phyloP scores from a whole-genome alignment of 2,113 vertebrate genomes.

The Chaetura pelagica region DNA sequence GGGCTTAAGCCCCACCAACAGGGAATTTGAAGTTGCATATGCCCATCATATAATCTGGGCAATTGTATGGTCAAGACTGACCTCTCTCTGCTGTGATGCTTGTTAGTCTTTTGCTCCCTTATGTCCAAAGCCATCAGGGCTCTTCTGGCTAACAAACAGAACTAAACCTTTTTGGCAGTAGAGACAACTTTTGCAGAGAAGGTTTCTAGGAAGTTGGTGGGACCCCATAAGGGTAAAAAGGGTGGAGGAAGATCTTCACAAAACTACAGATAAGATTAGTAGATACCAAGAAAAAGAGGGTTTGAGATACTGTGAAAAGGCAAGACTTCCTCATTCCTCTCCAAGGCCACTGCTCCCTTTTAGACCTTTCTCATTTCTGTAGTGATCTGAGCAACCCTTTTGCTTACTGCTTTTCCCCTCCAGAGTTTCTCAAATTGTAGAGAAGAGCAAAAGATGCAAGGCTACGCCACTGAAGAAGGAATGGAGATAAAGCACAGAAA shows the following conservation, averaged over 20 bases:
- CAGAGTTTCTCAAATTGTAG: neutral
- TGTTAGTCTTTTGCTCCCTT: neutral
- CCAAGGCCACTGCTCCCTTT: neutral
- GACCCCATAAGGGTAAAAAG: fast-evolving
- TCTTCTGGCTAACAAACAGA: neutral
- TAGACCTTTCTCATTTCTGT: neutral
- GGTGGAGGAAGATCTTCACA: neutral
- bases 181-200: neutral
- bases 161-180: neutral
- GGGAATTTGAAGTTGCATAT: neutral
- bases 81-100: neutral
- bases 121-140: neutral
- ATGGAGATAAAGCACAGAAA: neutral
- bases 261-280: neutral
- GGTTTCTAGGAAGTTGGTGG: neutral
- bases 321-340: neutral
- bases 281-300: neutral
- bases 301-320: neutral
- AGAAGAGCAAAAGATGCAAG: neutral
- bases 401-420: neutral
- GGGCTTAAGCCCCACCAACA: neutral
- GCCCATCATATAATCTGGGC: neutral
- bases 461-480: neutral
- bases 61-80: neutral
- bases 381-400: neutral